These are phyloP conservation scores for Brachycybe producta DNA, from an alignment of 2,888 invertebrate genomes.

Conservation along the genomic window DNA sequence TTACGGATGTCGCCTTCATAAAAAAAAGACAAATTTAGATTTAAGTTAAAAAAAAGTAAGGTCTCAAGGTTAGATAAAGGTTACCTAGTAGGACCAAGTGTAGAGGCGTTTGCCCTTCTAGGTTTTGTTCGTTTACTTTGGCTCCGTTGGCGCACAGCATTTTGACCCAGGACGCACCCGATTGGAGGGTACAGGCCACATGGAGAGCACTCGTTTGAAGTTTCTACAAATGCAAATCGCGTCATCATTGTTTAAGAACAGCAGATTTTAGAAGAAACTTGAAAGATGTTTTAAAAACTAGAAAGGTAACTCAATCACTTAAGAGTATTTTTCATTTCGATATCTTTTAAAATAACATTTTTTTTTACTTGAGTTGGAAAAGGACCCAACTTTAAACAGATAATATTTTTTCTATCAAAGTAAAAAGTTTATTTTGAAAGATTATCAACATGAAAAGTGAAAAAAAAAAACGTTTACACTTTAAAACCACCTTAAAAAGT, in stretches of 20 bases:
- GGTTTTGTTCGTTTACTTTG: conserved; percentile 18
- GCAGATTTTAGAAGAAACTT: not conserved
- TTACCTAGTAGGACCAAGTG: conserved; percentile 18
- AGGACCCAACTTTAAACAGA: no score
- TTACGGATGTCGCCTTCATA: conserved; percentile 14
- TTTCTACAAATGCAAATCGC: conserved; percentile 4
- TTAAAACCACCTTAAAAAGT: no score
- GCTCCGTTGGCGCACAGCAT: conserved; percentile 18
- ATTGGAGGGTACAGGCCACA: conserved; percentile 17
- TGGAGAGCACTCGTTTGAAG: conserved; percentile 12
- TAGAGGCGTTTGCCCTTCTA: conserved; percentile 17
- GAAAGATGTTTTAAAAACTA: not conserved
- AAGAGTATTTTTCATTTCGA: no score
- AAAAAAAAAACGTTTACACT: no score
- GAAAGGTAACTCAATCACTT: no score
- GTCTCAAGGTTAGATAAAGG: not conserved
- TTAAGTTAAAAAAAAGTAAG: no score
- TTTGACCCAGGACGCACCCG: conserved; percentile 18
- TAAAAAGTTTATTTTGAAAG: no score
- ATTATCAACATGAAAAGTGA: no score
- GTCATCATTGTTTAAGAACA: not conserved
- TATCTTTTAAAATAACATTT: no score
- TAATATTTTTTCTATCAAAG: no score
- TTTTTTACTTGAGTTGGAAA: no score
- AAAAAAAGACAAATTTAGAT: no score